Percentiles rank a stretch among this genome's conserved stretches.
phyloP scores from a whole-genome alignment of 2,797 vertebrate genomes.

The Enteromius mattozi region DNA sequence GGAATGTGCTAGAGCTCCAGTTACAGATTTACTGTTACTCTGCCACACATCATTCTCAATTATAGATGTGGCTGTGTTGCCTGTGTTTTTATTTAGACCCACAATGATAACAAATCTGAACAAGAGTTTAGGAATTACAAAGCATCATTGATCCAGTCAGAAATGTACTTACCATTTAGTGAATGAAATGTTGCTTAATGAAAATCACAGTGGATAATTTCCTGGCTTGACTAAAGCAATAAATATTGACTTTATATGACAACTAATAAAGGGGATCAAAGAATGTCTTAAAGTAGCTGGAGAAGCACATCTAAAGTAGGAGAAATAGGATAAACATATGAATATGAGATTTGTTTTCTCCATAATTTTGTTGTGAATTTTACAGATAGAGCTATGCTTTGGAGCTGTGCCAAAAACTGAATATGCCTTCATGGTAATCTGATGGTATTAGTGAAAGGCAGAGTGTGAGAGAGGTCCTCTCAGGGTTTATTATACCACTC shows the following conservation, averaged over 20 bases:
- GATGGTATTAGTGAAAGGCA: conserved; percentile 44
- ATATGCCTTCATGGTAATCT: conserved; percentile 39
- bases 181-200: conserved; percentile 13
- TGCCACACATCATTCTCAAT: conserved; percentile 77
- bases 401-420: conserved; percentile 24
- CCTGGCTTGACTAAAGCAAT: not conserved
- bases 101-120: conserved; percentile 62
- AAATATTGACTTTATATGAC: conserved; percentile 11
- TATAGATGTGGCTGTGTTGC: conserved; percentile 72
- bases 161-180: not conserved
- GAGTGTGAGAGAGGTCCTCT: conserved; percentile 17
- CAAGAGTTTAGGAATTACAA: not conserved
- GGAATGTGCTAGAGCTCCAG: conserved; percentile 70
- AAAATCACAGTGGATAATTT: not conserved
- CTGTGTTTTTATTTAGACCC: conserved; percentile 65
- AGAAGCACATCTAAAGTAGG: not conserved
- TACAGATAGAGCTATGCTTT: not conserved
- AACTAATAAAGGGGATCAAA: not conserved
- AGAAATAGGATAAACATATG: not conserved
- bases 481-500: conserved; percentile 34
- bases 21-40: conserved; percentile 74
- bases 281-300: not conserved
- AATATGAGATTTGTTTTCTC: not conserved
- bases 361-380: not conserved
- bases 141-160: not conserved